Percentiles rank a stretch among this genome's conserved stretches.
Evolutionary conservation across 2,888 invertebrate species (phyloP).

Genomic region (Rutpela maculata): DNA sequence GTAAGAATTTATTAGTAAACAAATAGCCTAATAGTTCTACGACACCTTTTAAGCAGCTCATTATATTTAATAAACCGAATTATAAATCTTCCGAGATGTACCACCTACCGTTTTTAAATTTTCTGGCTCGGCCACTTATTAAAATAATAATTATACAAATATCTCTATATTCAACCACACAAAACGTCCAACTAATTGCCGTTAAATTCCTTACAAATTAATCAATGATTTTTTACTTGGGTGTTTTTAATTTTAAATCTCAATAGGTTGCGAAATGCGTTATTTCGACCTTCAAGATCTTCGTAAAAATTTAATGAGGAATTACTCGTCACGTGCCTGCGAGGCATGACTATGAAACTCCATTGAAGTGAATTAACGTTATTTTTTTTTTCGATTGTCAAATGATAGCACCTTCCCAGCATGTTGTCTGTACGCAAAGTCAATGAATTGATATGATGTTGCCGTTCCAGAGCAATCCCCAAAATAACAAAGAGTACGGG

Average conservation of each 20-base stretch:
- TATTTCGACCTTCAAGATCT: neutral
- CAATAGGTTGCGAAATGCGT: neutral
- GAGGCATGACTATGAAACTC: too few species aligned
- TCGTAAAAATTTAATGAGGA: neutral
- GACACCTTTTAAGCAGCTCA: neutral
- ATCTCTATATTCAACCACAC: neutral
- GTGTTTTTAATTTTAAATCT: neutral
- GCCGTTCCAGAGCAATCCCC: too few species aligned
- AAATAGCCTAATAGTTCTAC: neutral
- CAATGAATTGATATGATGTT: too few species aligned
- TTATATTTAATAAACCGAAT: neutral
- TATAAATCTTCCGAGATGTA: neutral
- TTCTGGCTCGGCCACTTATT: neutral
- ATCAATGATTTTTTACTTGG: neutral
- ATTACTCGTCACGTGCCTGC: too few species aligned
- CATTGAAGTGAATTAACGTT: too few species aligned
- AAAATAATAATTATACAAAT: neutral
- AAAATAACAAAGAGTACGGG: too few species aligned
- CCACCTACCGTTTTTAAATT: conserved; percentile 4
- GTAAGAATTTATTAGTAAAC: too few species aligned
- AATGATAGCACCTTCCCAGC: too few species aligned
- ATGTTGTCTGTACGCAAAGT: too few species aligned
- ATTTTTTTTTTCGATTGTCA: too few species aligned
- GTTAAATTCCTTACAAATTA: neutral
- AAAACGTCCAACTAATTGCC: neutral